Evolutionary conservation across 92 coral and sea anemone species (phyloP).

Genomic region (Desmophyllum pertusum): DNA sequence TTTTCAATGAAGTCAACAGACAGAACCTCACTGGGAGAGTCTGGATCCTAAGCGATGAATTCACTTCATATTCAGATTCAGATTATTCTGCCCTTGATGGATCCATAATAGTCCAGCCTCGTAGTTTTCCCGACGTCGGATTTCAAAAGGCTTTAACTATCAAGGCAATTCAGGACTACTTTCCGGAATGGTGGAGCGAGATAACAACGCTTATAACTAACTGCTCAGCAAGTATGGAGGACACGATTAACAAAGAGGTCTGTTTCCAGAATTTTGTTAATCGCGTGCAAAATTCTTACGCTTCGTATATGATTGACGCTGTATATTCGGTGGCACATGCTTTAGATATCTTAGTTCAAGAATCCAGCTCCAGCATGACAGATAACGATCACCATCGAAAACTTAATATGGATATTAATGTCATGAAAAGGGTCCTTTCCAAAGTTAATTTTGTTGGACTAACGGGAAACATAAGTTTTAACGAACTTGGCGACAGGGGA

Average conservation of each 20-base stretch:
- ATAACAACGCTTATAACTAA: background rate
- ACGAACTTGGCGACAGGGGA: background rate
- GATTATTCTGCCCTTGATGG: background rate
- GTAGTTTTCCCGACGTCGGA: background rate
- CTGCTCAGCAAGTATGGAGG: background rate
- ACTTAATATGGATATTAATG: background rate
- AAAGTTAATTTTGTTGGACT: background rate
- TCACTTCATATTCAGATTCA: background rate
- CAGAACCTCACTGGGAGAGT: background rate
- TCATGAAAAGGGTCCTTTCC: background rate
- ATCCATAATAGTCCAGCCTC: background rate
- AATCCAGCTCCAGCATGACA: background rate
- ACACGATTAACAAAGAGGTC: background rate
- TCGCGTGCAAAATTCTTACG: background rate
- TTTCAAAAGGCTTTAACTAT: background rate
- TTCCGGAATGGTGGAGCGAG: background rate
- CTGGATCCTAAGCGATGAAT: background rate
- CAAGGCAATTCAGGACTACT: background rate
- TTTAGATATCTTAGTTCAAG: background rate
- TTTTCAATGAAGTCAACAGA: background rate
- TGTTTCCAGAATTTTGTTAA: background rate
- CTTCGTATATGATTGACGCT: background rate
- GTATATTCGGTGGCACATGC: constrained; percentile 4
- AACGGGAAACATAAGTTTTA: constrained; percentile 6
- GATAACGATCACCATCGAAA: background rate